Base-by-base conservation (phyloP, 2,797 vertebrate species). In the Gymnocypris eckloni region DNA sequence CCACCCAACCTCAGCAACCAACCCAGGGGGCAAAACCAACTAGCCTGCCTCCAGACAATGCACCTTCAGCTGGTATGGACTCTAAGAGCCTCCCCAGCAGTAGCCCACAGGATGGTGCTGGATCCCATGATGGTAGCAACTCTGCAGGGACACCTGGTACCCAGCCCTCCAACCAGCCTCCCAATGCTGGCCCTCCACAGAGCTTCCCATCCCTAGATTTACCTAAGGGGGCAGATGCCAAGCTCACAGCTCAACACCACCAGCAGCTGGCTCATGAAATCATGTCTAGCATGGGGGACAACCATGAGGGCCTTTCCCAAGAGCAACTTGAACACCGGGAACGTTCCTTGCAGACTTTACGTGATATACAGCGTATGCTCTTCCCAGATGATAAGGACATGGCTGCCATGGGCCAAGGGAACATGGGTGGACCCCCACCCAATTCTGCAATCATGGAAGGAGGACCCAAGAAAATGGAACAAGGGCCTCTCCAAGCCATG, bases 321-420 rank as follows among this genome's bases (percentile, higher is more conserved):
- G 98, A 99, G 93, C 98, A 96, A 88, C 78, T 96, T 83, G 95
- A 96, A 90, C 95, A 96, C 86, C 93, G 95, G 8, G 95, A 96
- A 87, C 95, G 95, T 79, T 96, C 95, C 6, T 89, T 96, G 72
- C 95, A 96, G 91, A 96, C 95, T 93, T 95, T 99, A 87, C 92
- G 98, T 91, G 98, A 99, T 87, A 99, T 99, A 91, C 98, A 99
- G 91, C 97, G 98, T 16, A 99, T 99, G 98, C 97, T 99, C 76
- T 99, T 99, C 91, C 98, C 98, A 0, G 98, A 99, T 22, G 98
- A 99, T 86, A 96, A 96, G 43, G 96, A 96, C 64, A 95, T 95
- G 69, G 93, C 94, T 33, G 91, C 89, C 48, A 28, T 94, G 75
- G 95, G 94, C 0, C 90, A 89, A 75, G 90, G 83, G 18, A 93